These are phyloP conservation scores for Cossypha caffra DNA, from an alignment of 2,797 vertebrate genomes.

Conservation along the genomic window DNA sequence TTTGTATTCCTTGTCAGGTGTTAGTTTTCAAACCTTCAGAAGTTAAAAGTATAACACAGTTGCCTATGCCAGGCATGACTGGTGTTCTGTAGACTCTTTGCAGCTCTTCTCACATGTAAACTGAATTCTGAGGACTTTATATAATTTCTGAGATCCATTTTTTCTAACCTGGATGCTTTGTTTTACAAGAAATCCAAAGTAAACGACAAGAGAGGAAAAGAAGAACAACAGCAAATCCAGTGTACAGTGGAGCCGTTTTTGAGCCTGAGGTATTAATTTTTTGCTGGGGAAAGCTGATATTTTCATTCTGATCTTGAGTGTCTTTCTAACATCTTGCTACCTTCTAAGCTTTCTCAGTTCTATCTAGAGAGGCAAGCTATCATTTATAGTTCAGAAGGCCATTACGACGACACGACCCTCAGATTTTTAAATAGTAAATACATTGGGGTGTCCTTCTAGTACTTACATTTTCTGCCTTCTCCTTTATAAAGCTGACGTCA, in stretches of 20 bases:
- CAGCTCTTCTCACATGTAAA: neutral
- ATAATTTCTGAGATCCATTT: neutral
- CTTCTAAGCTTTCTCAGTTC: neutral
- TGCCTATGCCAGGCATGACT: neutral
- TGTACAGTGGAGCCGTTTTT: constrained; percentile 97
- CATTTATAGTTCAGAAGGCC: neutral
- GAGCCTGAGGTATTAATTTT: constrained; percentile 88
- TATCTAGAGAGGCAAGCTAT: neutral
- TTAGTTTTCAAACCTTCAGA: constrained; percentile 3
- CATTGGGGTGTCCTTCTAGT: neutral
- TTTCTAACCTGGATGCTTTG: constrained; percentile 63
- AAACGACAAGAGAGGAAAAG: constrained; percentile 97
- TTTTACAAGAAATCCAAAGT: constrained; percentile 93
- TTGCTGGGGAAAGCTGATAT: neutral
- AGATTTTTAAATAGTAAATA: neutral
- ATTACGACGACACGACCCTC: neutral
- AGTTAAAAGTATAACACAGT: neutral
- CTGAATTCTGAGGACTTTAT: neutral
- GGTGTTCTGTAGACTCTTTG: neutral
- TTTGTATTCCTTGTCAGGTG: neutral
- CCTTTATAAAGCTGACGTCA: neutral
- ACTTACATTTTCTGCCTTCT: neutral
- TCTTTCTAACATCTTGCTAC: neutral
- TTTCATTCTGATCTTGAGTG: constrained; percentile 4
- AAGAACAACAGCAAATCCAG: constrained; percentile 97